These are phyloP conservation scores for Tetrapedia diversipes DNA, from an alignment of 2,888 invertebrate genomes.

Conservation along the genomic window DNA sequence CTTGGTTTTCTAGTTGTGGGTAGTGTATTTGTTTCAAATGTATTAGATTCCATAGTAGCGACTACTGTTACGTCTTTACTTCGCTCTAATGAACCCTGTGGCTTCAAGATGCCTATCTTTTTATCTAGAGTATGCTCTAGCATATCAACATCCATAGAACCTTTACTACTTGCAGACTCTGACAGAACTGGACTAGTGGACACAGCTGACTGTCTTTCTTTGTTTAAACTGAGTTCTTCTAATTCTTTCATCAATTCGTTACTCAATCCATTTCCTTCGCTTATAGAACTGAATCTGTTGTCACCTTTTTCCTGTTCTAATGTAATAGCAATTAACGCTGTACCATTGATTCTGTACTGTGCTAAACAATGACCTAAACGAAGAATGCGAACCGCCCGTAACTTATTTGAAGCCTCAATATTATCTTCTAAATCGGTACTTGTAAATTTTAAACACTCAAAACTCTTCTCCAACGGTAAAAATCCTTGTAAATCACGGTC, in stretches of 20 bases:
- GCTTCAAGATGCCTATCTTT: constrained; percentile 86
- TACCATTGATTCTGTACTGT: constrained; percentile 81
- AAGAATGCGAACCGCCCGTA: constrained; percentile 84
- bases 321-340: constrained; percentile 77
- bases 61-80: constrained; percentile 82
- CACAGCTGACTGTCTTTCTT: constrained; percentile 72
- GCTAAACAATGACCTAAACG: constrained; percentile 84
- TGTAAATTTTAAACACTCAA: constrained; percentile 85
- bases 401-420: constrained; percentile 81
- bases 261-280: constrained; percentile 82
- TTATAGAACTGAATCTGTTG: constrained; percentile 80
- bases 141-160: constrained; percentile 76
- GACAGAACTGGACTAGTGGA: constrained; percentile 78
- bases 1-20: constrained; percentile 79
- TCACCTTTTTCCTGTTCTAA: constrained; percentile 72
- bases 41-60: constrained; percentile 62
- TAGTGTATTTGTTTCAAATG: constrained; percentile 65
- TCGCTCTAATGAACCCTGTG: constrained; percentile 88
- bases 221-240: constrained; percentile 84
- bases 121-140: constrained; percentile 67
- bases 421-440: constrained; percentile 82
- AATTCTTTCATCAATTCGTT: constrained; percentile 85
- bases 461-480: constrained; percentile 87
- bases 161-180: constrained; percentile 80
- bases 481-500: constrained; percentile 92